Evolutionary conservation across 2,888 invertebrate genomes (phyloP).

Genomic region (Scelioninae gen. 1): DNA sequence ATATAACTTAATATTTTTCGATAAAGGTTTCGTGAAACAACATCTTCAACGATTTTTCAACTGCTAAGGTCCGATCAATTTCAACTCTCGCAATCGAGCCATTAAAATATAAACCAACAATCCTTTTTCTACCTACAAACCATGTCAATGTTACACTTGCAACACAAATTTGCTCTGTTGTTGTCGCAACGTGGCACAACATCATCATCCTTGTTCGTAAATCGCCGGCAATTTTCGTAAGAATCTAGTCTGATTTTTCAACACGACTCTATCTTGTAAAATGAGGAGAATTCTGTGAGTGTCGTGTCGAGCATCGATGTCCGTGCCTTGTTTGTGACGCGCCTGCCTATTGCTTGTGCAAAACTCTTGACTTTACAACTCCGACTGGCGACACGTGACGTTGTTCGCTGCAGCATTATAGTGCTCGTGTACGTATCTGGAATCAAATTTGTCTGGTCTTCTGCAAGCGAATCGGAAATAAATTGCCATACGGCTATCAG

Average conservation of each 20-base stretch:
- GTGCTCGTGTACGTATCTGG: not conserved
- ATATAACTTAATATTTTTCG: too few species aligned
- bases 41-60: too few species aligned
- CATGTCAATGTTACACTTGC: conserved; percentile 35
- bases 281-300: conserved; percentile 22
- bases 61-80: too few species aligned
- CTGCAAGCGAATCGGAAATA: conserved; percentile 32
- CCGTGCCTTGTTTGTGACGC: conserved; percentile 47
- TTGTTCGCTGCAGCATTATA: conserved; percentile 35
- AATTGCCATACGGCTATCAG: conserved; percentile 24
- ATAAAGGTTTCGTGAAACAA: too few species aligned
- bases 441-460: conserved; percentile 35
- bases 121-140: conserved; percentile 3
- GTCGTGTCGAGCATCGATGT: conserved; percentile 51
- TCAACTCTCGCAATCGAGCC: not conserved
- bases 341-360: conserved; percentile 43
- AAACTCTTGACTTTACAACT: conserved; percentile 32
- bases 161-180: conserved; percentile 8
- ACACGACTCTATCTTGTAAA: conserved; percentile 31
- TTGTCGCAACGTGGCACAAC: conserved; percentile 4
- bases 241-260: conserved; percentile 37
- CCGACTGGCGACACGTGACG: conserved; percentile 35
- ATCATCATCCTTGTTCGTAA: conserved; percentile 28
- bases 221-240: conserved; percentile 34
- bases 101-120: conserved; percentile 11